Evolutionary conservation across 2,888 invertebrate species (phyloP), one percentile per base, ranked within the genome.

Genomic region (Megastigmus dorsalis): DNA sequence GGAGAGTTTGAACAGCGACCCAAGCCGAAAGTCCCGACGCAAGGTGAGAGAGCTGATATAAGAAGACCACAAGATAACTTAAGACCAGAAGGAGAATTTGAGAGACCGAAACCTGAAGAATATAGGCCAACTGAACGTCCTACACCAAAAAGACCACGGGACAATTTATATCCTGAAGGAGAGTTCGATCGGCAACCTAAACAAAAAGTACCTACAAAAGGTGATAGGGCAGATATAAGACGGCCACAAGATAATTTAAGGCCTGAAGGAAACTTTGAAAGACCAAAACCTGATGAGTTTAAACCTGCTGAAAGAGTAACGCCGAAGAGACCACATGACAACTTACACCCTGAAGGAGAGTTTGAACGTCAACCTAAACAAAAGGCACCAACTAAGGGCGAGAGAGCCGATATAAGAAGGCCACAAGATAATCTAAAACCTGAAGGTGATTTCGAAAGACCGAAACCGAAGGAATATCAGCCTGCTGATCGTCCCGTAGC

Each of bases 101-200:
- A 82, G 88, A 80, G 82, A 66, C 81, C 82, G 0, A 69, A 55
- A 13, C 82, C 79, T 0, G 76, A 80, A 18, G 79, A 80, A 48
- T 80, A 73, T 68, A 77, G 65, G n/a, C 79, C 82, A 3, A 88
- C 85, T 0, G 90, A 90, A 80, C 81, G 90, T n/a, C 86, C 89
- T 0, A 84, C 82, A 26, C 86, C 83, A 0, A 88, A 85, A 13
- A 84, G 82, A 90, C 91, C 79, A 89, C 74, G 60, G 13, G 92
- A 92, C 80, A 91, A 90, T 81, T 81, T 92, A 0, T 82, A 82
- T 38, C 89, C 90, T 2, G 90, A 91, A 80, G 91, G 91, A 1
- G 88, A 88, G 26, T 83, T 84, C 77, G 78, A 82, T 33, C 54
- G 88, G 9, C 78, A 84, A 10, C 91, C 91, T 75, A 87, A 87